These are phyloP conservation scores for Psittacula cyanocephala DNA, from an alignment of 2,113 vertebrate genomes.

Conservation along the genomic window DNA sequence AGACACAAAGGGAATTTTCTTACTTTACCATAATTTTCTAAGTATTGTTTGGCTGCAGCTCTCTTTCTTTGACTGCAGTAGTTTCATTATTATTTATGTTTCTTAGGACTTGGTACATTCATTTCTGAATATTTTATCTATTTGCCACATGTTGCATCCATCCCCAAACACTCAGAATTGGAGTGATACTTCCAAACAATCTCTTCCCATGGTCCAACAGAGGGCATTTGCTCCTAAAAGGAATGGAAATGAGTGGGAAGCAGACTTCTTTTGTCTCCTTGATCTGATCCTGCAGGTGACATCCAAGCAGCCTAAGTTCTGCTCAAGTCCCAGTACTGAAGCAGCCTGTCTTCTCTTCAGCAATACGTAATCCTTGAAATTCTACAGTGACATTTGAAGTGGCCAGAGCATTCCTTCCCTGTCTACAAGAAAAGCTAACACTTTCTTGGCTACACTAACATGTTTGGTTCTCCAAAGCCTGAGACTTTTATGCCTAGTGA, in stretches of 20 bases:
- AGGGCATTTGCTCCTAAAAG: background rate
- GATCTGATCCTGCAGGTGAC: background rate
- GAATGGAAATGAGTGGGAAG: background rate
- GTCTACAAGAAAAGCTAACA: background rate
- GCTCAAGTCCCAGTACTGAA: background rate
- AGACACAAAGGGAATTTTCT: background rate
- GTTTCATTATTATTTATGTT: background rate
- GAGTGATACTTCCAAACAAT: background rate
- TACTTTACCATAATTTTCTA: background rate
- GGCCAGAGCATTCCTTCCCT: background rate
- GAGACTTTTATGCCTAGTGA: background rate
- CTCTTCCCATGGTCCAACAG: background rate
- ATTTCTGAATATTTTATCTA: background rate
- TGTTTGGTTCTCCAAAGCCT: background rate
- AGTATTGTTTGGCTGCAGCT: background rate
- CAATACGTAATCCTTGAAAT: background rate
- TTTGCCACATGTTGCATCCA: background rate
- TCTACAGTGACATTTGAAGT: background rate
- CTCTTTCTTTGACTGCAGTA: background rate
- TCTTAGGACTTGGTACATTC: background rate
- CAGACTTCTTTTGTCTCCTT: background rate
- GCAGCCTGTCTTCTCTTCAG: background rate
- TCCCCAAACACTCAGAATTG: background rate
- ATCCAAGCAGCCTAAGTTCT: background rate
- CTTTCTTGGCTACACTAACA: background rate